Base-by-base conservation (phyloP, 2,113 vertebrate species). In the Lophius piscatorius region DNA sequence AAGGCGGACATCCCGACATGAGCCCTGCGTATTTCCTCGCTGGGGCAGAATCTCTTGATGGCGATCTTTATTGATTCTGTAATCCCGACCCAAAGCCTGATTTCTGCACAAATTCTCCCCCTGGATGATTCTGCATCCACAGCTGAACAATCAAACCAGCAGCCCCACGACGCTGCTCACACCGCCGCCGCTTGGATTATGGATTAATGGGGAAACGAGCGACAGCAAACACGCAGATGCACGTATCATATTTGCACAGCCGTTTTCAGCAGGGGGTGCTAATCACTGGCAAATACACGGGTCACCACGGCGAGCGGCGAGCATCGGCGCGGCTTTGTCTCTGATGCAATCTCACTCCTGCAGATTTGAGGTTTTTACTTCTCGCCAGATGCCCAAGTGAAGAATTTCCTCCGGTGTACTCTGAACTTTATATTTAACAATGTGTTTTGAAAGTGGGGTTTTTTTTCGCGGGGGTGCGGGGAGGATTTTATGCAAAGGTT, bases 401-500 rank as follows among this genome's bases (percentile, higher is more conserved):
- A 84, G 67, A 80, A 66, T 64, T 39, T 67, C 45, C 66, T 59
- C 36, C 3, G 74, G 57, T 14, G 50, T 62, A 75, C 55, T 70
- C 69, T 75, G 49, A 76, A 82, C 78, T 73, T 76, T 71, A 42
- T 70, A 74, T 67, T 70, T 28, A 52, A 66, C 42, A 63, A 60
- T 54, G 46, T 6, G 9, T 6, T 1, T 8, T 28, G 26, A 28
- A 28, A 28, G 26, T 28, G n/a, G n/a, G n/a, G 5, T 28, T 3
- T 28, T 28, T 28, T 28, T 28, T 28, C 2, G 5, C 26, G 1
- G 5, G 76, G 80, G 76, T 3, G 5, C 26, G 1, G 5, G 76
- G 80, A 76, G 80, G 81, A 88, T 87, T 45, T 75, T 86, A 83
- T 92, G 90, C 90, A 87, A 89, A 76, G 90, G 86, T 92, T 92